Percentiles rank a stretch among this genome's conserved stretches.
These are phyloP conservation scores for Fringilla coelebs DNA, from an alignment of 2,797 vertebrate genomes.

Conservation along the genomic window DNA sequence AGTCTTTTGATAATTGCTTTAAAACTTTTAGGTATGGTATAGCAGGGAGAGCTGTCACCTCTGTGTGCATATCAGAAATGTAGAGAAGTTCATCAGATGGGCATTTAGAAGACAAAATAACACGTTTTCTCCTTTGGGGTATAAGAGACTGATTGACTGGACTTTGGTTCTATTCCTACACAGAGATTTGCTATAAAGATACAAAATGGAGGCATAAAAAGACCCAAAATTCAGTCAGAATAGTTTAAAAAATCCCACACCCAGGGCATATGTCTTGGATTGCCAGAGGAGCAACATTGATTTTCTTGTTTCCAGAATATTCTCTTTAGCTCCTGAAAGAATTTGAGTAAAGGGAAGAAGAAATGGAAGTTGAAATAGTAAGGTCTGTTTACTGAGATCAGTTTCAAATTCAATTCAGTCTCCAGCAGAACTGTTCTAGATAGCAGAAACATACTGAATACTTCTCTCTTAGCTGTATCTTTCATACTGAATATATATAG, in stretches of 20 bases:
- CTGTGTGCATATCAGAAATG: not conserved
- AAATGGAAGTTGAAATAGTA: not conserved
- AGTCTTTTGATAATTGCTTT: not conserved
- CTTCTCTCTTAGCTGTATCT: not conserved
- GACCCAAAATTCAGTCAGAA: not conserved
- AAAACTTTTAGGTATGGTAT: not conserved
- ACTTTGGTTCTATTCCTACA: not conserved
- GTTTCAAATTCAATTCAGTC: not conserved
- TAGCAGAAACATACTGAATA: not conserved
- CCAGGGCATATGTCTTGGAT: not conserved
- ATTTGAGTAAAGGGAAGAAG: not conserved
- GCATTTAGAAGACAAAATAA: not conserved
- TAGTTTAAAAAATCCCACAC: accelerated
- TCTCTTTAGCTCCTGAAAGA: not conserved
- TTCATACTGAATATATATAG: not conserved
- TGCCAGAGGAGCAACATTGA: accelerated
- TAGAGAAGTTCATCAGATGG: not conserved
- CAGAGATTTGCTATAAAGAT: not conserved
- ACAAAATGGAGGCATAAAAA: not conserved
- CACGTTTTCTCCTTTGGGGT: not conserved
- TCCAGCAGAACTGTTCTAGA: not conserved
- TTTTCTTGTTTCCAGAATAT: not conserved
- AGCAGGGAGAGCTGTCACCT: not conserved
- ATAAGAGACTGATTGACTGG: not conserved
- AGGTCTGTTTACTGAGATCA: not conserved